phyloP scores from a whole-genome alignment of 2,888 invertebrate genomes.

The Phortica okadai region DNA sequence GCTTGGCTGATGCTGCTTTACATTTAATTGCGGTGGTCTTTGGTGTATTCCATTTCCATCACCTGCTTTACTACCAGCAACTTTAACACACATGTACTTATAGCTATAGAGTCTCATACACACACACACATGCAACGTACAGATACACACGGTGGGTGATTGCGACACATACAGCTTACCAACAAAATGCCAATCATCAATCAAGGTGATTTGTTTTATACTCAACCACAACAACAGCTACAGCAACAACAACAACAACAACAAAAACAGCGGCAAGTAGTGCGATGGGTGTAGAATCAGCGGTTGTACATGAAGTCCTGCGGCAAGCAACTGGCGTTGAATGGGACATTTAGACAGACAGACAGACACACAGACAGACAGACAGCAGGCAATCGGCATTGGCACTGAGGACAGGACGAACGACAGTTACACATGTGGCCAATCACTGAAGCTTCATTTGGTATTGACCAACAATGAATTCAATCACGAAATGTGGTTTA shows the following conservation, averaged over 20 bases:
- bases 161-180: conserved; percentile 47
- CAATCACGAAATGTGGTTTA: conserved; percentile 62
- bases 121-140: conserved; percentile 24
- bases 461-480: conserved; percentile 66
- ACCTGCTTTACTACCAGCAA: background rate
- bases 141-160: conserved; percentile 15
- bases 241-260: conserved; percentile 32
- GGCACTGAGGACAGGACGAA: background rate
- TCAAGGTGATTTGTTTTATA: conserved; percentile 74
- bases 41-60: conserved; percentile 51
- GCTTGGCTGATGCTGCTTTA: conserved; percentile 51
- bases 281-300: conserved; percentile 26
- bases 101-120: background rate
- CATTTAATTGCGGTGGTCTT: conserved; percentile 68
- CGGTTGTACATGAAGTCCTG: conserved; percentile 56
- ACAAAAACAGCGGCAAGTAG: background rate
- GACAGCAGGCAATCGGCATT: background rate
- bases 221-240: conserved; percentile 58
- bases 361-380: background rate
- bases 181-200: conserved; percentile 73
- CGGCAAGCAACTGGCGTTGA: conserved; percentile 35
- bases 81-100: background rate
- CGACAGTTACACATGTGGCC: conserved; percentile 59
- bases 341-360: conserved; percentile 8
- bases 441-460: conserved; percentile 55